These are phyloP conservation scores for Ypsolopha scabrella DNA, from an alignment of 2,888 invertebrate species.

Conservation along the genomic window DNA sequence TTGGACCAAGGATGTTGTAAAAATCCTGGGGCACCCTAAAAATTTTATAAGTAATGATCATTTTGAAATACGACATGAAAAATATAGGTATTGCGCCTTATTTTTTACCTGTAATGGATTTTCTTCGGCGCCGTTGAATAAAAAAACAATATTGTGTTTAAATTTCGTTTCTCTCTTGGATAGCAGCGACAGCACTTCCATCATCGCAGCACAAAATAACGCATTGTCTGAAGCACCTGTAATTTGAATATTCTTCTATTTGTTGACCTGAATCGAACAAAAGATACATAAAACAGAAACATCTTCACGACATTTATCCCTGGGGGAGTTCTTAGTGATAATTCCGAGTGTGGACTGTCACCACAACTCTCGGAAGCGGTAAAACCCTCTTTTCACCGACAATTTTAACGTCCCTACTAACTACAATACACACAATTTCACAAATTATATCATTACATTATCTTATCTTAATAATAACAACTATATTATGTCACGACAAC, in stretches of 20 bases:
- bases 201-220: slow-evolving; percentile 83
- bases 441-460: no score
- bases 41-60: background rate
- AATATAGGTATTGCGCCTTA: background rate
- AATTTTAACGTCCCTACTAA: no score
- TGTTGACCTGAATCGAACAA: background rate
- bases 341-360: background rate
- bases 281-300: background rate
- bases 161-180: slow-evolving; percentile 60
- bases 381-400: background rate
- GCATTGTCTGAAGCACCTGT: slow-evolving; percentile 83
- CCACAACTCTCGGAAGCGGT: background rate
- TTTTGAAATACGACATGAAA: background rate
- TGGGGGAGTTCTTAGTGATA: background rate
- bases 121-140: slow-evolving; percentile 87
- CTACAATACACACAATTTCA: no score
- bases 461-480: no score
- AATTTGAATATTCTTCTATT: background rate
- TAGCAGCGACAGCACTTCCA: slow-evolving; percentile 77
- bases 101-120: slow-evolving; percentile 36
- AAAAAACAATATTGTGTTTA: slow-evolving; percentile 76
- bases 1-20: slow-evolving; percentile 80
- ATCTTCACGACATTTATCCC: background rate
- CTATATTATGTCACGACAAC: no score
- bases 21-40: slow-evolving; percentile 70